Evolutionary conservation across 53 echinoderm and acorn worm species (phyloP).

Genomic region (Echinometra lucunter): DNA sequence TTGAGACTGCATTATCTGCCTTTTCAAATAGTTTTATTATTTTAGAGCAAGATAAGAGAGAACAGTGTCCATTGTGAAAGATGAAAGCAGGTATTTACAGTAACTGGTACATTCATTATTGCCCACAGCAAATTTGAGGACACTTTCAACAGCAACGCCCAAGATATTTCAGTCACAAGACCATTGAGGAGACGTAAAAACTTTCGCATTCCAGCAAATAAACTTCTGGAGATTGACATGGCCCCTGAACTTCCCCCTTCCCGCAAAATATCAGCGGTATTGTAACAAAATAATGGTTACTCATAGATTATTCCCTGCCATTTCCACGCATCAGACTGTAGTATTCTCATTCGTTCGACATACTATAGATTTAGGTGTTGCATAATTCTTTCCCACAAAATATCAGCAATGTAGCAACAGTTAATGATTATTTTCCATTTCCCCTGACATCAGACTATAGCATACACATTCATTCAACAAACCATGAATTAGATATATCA

Average conservation of each 20-base stretch:
- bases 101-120: not conserved
- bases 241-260: constrained; percentile 43
- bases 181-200: constrained; percentile 63
- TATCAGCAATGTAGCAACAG: too few species aligned
- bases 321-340: not conserved
- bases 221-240: constrained; percentile 62
- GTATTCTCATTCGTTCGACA: not conserved
- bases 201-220: constrained; percentile 62
- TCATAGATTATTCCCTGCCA: not conserved
- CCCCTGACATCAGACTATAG: too few species aligned
- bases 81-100: not conserved
- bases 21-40: not conserved
- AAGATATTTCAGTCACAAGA: constrained; percentile 21
- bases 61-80: too few species aligned
- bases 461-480: too few species aligned
- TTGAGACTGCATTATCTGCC: not conserved
- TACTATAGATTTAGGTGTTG: constrained; percentile 11
- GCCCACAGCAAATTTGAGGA: not conserved
- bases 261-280: constrained; percentile 62
- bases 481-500: too few species aligned
- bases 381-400: too few species aligned
- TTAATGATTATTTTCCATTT: too few species aligned
- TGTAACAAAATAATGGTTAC: not conserved
- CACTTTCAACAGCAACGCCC: not conserved
- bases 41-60: too few species aligned